Conservation (phyloP, 1,140 invertebrate genomes). For the Magallana gigas region DNA sequence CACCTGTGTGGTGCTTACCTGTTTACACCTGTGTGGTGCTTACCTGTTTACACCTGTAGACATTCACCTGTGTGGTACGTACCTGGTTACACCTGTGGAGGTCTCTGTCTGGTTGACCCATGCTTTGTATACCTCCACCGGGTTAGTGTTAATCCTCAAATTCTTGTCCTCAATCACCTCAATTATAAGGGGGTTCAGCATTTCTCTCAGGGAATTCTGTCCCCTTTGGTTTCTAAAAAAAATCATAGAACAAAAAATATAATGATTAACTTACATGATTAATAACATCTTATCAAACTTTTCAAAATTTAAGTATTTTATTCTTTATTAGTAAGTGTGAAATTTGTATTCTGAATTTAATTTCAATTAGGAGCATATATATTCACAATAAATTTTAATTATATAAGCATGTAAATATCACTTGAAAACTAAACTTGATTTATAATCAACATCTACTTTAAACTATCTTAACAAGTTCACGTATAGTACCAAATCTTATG, state of each 20-base stretch:
- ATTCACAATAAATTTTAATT: too few species aligned
- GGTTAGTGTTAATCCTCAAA: conserved; percentile 88
- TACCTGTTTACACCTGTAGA: not conserved
- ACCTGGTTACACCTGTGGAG: conserved; percentile 86
- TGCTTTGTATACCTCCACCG: conserved; percentile 89
- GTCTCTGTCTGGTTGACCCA: conserved; percentile 90
- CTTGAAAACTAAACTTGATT: too few species aligned
- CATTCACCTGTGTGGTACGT: not conserved
- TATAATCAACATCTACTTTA: too few species aligned
- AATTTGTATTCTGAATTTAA: too few species aligned
- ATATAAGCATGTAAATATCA: too few species aligned
- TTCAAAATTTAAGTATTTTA: too few species aligned
- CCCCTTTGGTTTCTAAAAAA: conserved; percentile 84
- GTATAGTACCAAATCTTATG: too few species aligned
- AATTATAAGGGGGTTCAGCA: conserved; percentile 87
- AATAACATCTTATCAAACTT: too few species aligned
- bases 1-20: not conserved
- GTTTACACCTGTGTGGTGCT: not conserved
- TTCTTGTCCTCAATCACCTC: conserved; percentile 85
- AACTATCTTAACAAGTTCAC: too few species aligned
- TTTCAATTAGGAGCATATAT: too few species aligned
- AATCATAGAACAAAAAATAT: not conserved
- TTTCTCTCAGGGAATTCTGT: conserved; percentile 84
- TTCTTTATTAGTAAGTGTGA: too few species aligned
- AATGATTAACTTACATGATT: too few species aligned